phyloP scores from a whole-genome alignment of 2,113 vertebrate genomes.

The Cyrtonyx montezumae region DNA sequence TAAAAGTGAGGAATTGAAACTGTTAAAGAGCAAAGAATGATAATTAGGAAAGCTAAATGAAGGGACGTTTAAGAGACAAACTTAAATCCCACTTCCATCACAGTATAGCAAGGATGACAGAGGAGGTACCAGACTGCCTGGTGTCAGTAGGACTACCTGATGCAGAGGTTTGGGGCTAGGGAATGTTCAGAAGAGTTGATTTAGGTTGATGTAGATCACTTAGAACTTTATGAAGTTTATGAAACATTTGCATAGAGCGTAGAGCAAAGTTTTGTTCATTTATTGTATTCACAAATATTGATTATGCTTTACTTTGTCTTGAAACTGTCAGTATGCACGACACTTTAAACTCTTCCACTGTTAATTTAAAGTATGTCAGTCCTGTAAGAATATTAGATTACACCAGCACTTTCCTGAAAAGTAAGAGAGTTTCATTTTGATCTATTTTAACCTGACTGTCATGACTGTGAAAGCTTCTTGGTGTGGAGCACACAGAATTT shows the following conservation, averaged over 20 bases:
- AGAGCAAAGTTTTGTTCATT: not conserved
- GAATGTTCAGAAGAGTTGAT: not conserved
- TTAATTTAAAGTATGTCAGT: not conserved
- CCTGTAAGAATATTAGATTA: not conserved
- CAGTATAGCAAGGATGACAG: not conserved
- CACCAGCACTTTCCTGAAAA: not conserved
- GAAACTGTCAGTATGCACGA: not conserved
- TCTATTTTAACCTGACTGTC: not conserved
- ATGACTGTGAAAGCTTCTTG: not conserved
- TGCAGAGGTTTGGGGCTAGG: fast-evolving
- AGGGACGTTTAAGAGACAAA: not conserved
- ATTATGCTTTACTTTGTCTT: not conserved
- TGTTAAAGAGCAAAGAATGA: not conserved
- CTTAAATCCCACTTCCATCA: not conserved
- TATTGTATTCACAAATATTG: not conserved
- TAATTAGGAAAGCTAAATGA: not conserved
- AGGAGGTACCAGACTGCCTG: not conserved
- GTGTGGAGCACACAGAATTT: not conserved
- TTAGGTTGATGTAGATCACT: not conserved
- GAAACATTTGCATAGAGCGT: not conserved
- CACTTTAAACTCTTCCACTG: not conserved
- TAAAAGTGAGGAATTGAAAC: not conserved
- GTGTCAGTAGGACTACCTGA: no score
- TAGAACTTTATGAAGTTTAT: not conserved
- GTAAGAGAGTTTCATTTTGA: not conserved